Percentiles rank a stretch among this genome's conserved stretches.
These are phyloP conservation scores for Trilocha varians DNA, from an alignment of 2,888 invertebrate genomes.

Conservation along the genomic window DNA sequence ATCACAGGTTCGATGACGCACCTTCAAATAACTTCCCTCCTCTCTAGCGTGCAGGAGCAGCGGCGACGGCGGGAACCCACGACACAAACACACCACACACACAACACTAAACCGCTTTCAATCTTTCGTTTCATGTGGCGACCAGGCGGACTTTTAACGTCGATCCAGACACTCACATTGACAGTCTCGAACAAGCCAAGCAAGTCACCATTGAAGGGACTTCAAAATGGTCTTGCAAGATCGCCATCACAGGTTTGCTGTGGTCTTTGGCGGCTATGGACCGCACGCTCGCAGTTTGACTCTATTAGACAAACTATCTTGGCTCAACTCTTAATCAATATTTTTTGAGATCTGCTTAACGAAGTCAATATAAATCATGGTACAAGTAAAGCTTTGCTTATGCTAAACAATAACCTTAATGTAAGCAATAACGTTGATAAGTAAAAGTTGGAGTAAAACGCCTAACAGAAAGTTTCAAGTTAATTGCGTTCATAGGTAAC, in stretches of 20 bases:
- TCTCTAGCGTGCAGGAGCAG: conserved; percentile 18
- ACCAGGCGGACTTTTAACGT: conserved; percentile 95
- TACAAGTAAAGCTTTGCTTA: conserved; percentile 12
- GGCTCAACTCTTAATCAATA: conserved; percentile 57
- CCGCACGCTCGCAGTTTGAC: conserved; percentile 70
- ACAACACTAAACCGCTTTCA: conserved; percentile 54
- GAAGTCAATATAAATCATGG: background rate
- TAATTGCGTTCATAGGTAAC: background rate
- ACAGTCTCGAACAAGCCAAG: conserved; percentile 97
- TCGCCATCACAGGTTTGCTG: conserved; percentile 97
- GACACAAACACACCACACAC: conserved; percentile 37
- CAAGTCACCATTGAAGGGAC: conserved; percentile 98
- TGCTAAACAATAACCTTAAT: conserved; percentile 7
- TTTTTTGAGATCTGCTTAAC: conserved; percentile 59
- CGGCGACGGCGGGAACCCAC: conserved; percentile 16
- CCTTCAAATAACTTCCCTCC: conserved; percentile 28
- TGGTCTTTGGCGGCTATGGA: conserved; percentile 70
- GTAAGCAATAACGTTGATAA: background rate
- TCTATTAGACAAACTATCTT: conserved; percentile 67
- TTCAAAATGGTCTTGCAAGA: conserved; percentile 99
- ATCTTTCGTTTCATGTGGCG: conserved; percentile 72
- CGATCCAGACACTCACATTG: conserved; percentile 98
- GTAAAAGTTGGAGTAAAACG: conserved; percentile 2
- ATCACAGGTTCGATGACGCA: conserved; percentile 94
- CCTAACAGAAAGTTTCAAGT: conserved; percentile 7